Conservation (phyloP, 2,888 invertebrate species). For the Boloria selene region DNA sequence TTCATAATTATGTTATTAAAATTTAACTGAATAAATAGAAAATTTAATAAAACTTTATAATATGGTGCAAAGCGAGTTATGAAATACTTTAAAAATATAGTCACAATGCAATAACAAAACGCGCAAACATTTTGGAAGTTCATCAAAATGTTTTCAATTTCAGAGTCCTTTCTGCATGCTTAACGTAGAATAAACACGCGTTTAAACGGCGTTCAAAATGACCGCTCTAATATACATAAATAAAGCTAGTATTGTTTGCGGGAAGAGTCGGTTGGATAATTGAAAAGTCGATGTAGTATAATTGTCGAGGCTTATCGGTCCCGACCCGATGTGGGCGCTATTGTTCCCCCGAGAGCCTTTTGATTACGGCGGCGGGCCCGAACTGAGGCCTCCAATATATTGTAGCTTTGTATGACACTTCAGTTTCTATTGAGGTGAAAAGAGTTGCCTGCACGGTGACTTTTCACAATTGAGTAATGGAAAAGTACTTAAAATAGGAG, state of each 20-base stretch:
- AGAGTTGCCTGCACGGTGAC: conserved; percentile 49
- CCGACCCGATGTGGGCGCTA: conserved; percentile 79
- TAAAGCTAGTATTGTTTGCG: conserved; percentile 77
- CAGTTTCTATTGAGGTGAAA: conserved; percentile 72
- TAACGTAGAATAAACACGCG: conserved; percentile 52
- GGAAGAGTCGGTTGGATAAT: conserved; percentile 77
- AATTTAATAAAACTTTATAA: conserved; percentile 18
- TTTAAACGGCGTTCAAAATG: conserved; percentile 73
- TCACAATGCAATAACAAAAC: background rate
- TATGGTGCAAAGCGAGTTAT: background rate
- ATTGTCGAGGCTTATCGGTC: conserved; percentile 81
- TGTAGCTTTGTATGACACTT: conserved; percentile 78
- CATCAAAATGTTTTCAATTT: conserved; percentile 27
- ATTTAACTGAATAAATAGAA: background rate
- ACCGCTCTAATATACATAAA: conserved; percentile 80
- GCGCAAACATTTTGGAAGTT: background rate
- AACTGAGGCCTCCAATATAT: conserved; percentile 72
- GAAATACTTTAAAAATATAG: background rate
- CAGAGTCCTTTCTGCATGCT: conserved; percentile 15
- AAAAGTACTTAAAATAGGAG: conserved; percentile 14
- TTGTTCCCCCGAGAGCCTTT: conserved; percentile 81
- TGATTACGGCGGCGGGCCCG: conserved; percentile 74
- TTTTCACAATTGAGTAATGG: conserved; percentile 33
- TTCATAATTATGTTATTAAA: too few species aligned
- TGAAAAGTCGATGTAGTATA: conserved; percentile 83